phyloP scores from a whole-genome alignment of 2,888 invertebrate species.

The Euspilapteryx auroguttella region DNA sequence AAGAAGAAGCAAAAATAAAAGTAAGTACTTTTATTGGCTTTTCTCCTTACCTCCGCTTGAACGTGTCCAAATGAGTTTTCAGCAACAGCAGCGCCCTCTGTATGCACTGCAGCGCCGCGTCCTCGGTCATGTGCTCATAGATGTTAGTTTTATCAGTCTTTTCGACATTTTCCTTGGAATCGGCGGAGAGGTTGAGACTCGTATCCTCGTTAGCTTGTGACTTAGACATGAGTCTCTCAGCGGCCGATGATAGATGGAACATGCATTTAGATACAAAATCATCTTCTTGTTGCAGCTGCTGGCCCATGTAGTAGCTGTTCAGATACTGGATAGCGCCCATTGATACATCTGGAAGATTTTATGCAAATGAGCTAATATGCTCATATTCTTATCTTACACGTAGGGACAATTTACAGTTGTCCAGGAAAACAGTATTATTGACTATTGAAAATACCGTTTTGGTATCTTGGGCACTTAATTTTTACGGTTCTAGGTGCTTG shows the following conservation, averaged over 20 bases:
- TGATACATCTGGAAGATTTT: conserved; percentile 70
- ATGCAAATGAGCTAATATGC: neutral
- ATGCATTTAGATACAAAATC: conserved; percentile 94
- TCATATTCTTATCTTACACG: neutral
- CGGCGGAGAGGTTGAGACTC: conserved; percentile 11
- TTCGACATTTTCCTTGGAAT: conserved; percentile 17
- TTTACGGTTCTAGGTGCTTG: too few relatives aligned
- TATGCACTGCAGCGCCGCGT: conserved; percentile 83
- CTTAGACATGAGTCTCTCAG: conserved; percentile 66
- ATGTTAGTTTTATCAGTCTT: conserved; percentile 45
- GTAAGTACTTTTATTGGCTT: too few relatives aligned
- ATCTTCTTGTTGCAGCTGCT: conserved; percentile 86
- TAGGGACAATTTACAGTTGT: neutral
- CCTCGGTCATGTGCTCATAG: conserved; percentile 63
- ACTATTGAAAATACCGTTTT: too few relatives aligned
- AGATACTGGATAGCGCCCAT: conserved; percentile 94
- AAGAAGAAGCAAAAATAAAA: too few relatives aligned
- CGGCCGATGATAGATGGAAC: conserved; percentile 85
- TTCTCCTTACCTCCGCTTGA: conserved; percentile 74
- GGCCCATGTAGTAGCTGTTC: conserved; percentile 92
- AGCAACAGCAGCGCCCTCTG: conserved; percentile 86
- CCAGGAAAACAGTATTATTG: too few relatives aligned
- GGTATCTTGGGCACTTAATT: too few relatives aligned
- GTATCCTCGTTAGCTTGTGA: conserved; percentile 24
- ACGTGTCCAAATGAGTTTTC: conserved; percentile 92